phyloP scores from a whole-genome alignment of 2,797 vertebrate species.

The Semotilus atromaculatus region DNA sequence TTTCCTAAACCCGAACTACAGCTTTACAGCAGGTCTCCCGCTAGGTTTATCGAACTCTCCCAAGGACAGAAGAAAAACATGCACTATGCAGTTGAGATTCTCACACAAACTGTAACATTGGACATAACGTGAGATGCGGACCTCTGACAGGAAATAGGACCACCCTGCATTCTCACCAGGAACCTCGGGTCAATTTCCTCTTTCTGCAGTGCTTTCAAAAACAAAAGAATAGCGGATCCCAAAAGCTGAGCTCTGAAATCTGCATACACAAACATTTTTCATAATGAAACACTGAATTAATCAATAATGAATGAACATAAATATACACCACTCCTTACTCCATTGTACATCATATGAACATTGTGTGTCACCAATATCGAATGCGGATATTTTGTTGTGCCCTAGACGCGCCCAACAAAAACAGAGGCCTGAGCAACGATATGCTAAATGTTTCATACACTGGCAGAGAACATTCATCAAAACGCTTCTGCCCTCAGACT shows the following conservation, averaged over 20 bases:
- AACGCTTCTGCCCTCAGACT: slow-evolving; percentile 3
- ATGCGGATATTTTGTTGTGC: background rate
- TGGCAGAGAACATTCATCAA: slow-evolving; percentile 4
- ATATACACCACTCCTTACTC: background rate
- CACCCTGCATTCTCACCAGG: slow-evolving; percentile 61
- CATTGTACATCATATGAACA: background rate
- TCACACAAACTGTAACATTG: slow-evolving; percentile 42
- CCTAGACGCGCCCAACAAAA: background rate
- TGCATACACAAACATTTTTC: background rate
- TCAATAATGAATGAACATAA: background rate
- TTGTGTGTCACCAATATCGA: background rate
- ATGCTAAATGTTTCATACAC: background rate
- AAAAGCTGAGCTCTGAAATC: slow-evolving; percentile 28
- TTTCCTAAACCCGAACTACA: slow-evolving; percentile 4
- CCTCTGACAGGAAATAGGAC: slow-evolving; percentile 61
- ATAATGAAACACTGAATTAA: background rate
- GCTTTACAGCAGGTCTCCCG: slow-evolving; percentile 42
- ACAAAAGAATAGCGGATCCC: slow-evolving; percentile 41
- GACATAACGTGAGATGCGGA: slow-evolving; percentile 48
- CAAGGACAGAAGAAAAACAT: slow-evolving; percentile 40
- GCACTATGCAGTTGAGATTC: slow-evolving; percentile 21
- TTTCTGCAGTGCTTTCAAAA: slow-evolving; percentile 57
- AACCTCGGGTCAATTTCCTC: slow-evolving; percentile 58
- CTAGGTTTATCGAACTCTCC: slow-evolving; percentile 27
- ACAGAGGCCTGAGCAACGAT: background rate